phyloP scores from a whole-genome alignment of 2,797 vertebrate species.

The Mormyrops attenuatus region DNA sequence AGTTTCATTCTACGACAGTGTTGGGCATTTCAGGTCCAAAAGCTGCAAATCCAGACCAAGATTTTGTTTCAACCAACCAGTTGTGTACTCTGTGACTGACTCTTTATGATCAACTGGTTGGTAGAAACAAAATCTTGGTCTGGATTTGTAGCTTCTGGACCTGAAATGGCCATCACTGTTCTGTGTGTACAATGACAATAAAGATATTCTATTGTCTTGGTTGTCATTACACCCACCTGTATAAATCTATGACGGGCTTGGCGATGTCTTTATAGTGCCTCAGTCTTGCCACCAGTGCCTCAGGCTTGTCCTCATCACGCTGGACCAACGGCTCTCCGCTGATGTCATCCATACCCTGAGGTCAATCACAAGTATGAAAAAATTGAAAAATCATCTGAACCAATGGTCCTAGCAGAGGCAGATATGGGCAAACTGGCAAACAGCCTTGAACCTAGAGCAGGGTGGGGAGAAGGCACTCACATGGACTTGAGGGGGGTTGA shows the following conservation, averaged over 20 bases:
- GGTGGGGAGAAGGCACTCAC: slow-evolving; percentile 52
- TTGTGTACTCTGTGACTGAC: not conserved
- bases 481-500: slow-evolving; percentile 78
- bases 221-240: slow-evolving; percentile 72
- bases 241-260: slow-evolving; percentile 86
- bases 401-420: not conserved
- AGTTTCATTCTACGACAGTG: not conserved
- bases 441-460: not conserved
- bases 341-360: slow-evolving; percentile 80
- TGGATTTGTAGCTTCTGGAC: not conserved
- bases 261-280: slow-evolving; percentile 90
- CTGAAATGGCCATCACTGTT: not conserved
- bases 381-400: not conserved
- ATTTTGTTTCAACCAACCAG: not conserved
- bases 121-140: not conserved
- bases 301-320: slow-evolving; percentile 81
- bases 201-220: not conserved
- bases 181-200: not conserved
- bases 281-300: slow-evolving; percentile 76
- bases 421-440: not conserved
- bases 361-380: not conserved
- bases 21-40: not conserved
- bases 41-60: not conserved
- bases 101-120: not conserved
- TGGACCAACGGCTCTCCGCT: slow-evolving; percentile 82